Conservation (phyloP, 2,797 vertebrate genomes). For the Platalea minor region DNA sequence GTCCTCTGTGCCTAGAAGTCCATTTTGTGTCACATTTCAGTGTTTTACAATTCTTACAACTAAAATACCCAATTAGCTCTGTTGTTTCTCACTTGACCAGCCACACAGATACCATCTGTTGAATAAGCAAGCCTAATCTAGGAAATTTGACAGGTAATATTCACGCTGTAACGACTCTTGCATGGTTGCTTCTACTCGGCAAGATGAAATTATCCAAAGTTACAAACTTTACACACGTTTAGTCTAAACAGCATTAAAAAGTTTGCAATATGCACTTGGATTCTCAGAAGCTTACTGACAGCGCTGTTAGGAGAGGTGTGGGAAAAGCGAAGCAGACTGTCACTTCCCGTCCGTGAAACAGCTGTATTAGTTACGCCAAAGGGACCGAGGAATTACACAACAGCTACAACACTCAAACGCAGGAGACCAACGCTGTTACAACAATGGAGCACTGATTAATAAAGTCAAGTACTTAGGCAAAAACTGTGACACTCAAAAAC, state of each 20-base stretch:
- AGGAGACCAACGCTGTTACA: neutral
- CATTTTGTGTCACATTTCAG: neutral
- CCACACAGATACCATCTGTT: neutral
- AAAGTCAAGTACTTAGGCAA: neutral
- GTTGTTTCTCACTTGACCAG: neutral
- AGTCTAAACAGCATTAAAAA: neutral
- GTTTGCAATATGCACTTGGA: neutral
- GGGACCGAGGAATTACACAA: neutral
- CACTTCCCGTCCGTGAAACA: neutral
- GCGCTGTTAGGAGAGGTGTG: neutral
- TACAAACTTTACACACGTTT: neutral
- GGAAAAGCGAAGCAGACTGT: neutral
- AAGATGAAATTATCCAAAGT: neutral
- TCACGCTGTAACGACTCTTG: neutral
- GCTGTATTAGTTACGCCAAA: neutral
- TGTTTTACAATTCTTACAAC: neutral
- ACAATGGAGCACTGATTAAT: rapidly evolving
- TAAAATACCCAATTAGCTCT: neutral
- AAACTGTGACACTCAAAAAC: neutral
- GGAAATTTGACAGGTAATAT: neutral
- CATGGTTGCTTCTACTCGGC: neutral
- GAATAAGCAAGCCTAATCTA: neutral
- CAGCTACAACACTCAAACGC: neutral
- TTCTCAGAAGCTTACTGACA: neutral
- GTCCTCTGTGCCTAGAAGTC: neutral